phyloP scores from a whole-genome alignment of 1,140 invertebrate genomes.

The Hydropsyche tenuis region DNA sequence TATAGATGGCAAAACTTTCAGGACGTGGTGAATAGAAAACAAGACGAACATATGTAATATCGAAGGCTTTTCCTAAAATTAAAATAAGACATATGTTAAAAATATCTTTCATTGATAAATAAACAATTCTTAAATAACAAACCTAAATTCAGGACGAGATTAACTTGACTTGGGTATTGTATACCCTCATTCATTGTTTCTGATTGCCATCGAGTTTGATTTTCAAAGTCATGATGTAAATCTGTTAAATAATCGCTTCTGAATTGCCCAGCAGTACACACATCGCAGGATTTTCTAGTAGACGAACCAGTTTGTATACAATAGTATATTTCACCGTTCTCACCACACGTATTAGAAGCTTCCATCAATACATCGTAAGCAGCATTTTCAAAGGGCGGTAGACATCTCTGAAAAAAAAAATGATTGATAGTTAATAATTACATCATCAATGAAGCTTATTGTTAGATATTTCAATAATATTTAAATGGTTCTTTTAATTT shows the following conservation, averaged over 20 bases:
- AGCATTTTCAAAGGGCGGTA: constrained; percentile 95
- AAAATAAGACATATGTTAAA: constrained; percentile 1
- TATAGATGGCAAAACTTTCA: constrained; percentile 97
- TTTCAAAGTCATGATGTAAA: constrained; percentile 83
- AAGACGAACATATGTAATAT: constrained; percentile 95
- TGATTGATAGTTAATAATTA: neutral
- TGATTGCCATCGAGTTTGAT: constrained; percentile 98
- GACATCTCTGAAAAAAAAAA: constrained; percentile 76
- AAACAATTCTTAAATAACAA: too few relatives aligned
- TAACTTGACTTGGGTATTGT: constrained; percentile 89
- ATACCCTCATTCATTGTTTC: constrained; percentile 95
- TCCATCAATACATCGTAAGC: constrained; percentile 88
- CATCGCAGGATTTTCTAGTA: constrained; percentile 69
- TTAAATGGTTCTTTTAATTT: neutral
- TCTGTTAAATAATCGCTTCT: constrained; percentile 87
- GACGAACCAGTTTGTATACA: constrained; percentile 86
- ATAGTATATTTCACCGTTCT: constrained; percentile 74
- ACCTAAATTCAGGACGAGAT: constrained; percentile 90
- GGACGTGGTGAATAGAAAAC: constrained; percentile 94
- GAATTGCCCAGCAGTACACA: constrained; percentile 71
- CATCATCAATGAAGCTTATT: too few relatives aligned
- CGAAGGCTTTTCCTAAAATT: constrained; percentile 90
- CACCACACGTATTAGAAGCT: constrained; percentile 95
- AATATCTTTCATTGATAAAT: neutral
- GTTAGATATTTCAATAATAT: constrained; percentile 22